Percentiles rank a stretch among this genome's conserved stretches.
Conservation (phyloP, 2,888 invertebrate species). For the Tyria jacobaeae region DNA sequence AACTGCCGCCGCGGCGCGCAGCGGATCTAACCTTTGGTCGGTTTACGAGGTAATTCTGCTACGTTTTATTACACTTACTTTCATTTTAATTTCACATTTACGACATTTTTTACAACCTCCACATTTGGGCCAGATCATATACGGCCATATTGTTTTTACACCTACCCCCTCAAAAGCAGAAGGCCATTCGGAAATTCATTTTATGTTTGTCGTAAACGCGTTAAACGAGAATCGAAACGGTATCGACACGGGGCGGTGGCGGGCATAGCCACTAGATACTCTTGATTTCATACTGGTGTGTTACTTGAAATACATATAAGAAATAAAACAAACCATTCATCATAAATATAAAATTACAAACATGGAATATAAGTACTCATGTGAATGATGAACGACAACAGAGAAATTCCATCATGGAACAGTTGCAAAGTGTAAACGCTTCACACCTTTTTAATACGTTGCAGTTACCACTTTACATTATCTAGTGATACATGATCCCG, state of each 20-base stretch:
- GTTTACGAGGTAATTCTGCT: constrained; percentile 22
- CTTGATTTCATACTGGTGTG: too few species aligned
- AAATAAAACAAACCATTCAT: too few species aligned
- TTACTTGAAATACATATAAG: too few species aligned
- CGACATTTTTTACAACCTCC: constrained; percentile 44
- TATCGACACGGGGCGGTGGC: background rate
- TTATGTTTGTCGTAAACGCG: constrained; percentile 22
- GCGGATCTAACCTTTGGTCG: background rate
- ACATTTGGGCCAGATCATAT: constrained; percentile 36
- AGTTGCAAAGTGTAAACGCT: too few species aligned
- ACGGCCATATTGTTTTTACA: constrained; percentile 45
- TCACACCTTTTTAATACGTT: too few species aligned
- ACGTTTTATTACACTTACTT: constrained; percentile 28
- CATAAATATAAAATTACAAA: too few species aligned
- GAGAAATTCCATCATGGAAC: too few species aligned
- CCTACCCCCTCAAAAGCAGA: constrained; percentile 5
- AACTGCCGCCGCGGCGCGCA: background rate
- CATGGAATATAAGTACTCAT: too few species aligned
- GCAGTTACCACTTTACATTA: too few species aligned
- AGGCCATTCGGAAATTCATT: constrained; percentile 14
- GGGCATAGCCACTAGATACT: background rate
- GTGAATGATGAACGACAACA: too few species aligned
- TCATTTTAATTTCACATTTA: constrained; percentile 41
- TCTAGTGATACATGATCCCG: too few species aligned
- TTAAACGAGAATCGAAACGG: constrained; percentile 6